These are phyloP conservation scores for Dione juno DNA, from an alignment of 2,888 invertebrate species.

Conservation along the genomic window DNA sequence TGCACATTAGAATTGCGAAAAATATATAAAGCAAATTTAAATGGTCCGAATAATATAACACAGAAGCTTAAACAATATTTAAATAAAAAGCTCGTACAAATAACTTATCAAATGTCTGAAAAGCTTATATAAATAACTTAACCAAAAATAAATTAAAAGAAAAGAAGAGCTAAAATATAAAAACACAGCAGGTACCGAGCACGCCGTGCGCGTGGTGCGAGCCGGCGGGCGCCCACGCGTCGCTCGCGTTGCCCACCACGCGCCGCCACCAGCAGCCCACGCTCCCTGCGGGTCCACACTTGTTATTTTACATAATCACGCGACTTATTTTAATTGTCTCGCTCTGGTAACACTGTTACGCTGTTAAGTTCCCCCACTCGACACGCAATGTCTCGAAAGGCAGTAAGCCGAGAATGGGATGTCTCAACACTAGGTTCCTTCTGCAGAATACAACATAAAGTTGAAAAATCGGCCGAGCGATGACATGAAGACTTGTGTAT, in stretches of 20 bases:
- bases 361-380: background rate
- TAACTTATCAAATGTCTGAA: no score
- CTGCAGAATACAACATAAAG: background rate
- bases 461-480: no score
- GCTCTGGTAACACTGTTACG: background rate
- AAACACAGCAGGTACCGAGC: slow-evolving; percentile 55
- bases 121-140: no score
- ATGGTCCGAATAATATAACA: no score
- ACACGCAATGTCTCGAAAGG: background rate
- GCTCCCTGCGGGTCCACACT: slow-evolving; percentile 64
- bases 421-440: background rate
- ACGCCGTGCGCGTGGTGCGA: slow-evolving; percentile 77
- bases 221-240: slow-evolving; percentile 73
- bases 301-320: background rate
- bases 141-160: no score
- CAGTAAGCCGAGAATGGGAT: background rate
- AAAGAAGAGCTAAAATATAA: no score
- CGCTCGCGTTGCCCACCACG: slow-evolving; percentile 70
- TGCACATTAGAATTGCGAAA: no score
- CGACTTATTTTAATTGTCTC: background rate
- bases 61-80: no score
- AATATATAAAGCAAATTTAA: no score
- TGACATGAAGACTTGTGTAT: no score
- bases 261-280: slow-evolving; percentile 80
- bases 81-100: no score